Conservation (phyloP, 2,113 vertebrate genomes). For the Cynocephalus volans region DNA sequence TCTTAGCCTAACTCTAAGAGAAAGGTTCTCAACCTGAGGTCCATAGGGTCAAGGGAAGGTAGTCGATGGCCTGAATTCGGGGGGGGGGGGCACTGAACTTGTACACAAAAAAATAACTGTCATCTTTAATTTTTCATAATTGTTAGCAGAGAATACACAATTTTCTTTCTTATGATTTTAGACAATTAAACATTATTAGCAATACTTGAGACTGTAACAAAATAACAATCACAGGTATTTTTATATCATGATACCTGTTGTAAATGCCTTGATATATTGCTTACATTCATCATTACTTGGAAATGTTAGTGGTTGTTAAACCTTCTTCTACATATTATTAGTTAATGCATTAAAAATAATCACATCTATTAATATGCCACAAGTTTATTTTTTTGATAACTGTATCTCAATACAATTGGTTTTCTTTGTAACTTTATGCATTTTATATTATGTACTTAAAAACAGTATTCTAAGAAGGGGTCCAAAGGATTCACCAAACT, state of each 20-base stretch:
- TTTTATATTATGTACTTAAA: background rate
- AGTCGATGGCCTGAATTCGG: background rate
- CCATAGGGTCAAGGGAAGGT: background rate
- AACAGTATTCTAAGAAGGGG: background rate
- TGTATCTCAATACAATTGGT: background rate
- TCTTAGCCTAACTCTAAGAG: background rate
- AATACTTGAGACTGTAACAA: background rate
- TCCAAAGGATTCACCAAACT: background rate
- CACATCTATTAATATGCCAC: background rate
- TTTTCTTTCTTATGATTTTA: background rate
- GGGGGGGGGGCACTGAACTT: background rate
- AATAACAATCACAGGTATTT: background rate
- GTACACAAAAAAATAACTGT: background rate
- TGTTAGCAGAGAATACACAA: background rate
- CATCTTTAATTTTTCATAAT: background rate
- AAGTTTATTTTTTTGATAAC: conserved; percentile 8
- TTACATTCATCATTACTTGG: background rate
- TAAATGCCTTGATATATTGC: background rate
- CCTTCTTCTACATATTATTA: background rate
- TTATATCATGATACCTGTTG: background rate
- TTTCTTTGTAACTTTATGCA: conserved; percentile 9
- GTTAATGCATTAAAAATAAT: background rate
- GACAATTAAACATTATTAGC: background rate
- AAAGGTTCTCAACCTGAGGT: background rate
- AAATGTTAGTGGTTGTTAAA: background rate